These are phyloP conservation scores for Talpa occidentalis DNA, from an alignment of 2,113 vertebrate genomes.

Conservation along the genomic window DNA sequence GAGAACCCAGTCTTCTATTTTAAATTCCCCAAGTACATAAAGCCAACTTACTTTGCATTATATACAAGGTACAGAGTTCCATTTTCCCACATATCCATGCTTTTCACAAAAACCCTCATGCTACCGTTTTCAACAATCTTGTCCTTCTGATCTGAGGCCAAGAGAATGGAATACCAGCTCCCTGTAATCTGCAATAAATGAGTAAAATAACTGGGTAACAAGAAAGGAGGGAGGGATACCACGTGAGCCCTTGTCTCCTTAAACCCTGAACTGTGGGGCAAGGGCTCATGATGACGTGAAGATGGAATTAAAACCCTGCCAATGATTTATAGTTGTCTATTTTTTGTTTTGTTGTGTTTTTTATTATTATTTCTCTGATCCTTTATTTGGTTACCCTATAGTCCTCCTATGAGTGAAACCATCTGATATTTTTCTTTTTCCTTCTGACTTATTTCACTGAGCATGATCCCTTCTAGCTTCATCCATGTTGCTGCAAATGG, in stretches of 20 bases:
- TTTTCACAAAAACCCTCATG: constrained; percentile 27
- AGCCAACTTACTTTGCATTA: constrained; percentile 24
- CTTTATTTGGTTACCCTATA: no score
- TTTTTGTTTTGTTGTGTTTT: no score
- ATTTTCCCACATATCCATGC: accelerated
- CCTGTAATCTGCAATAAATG: constrained; percentile 60
- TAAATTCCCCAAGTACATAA: neutral
- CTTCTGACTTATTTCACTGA: no score
- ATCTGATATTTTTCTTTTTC: no score
- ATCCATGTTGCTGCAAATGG: no score
- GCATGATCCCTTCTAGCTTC: no score
- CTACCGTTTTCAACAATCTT: constrained; percentile 20
- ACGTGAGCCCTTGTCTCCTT: neutral
- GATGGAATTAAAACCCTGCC: neutral
- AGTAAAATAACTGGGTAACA: neutral
- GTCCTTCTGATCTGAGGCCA: constrained; percentile 28
- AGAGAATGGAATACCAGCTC: constrained; percentile 2
- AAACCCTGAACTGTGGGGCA: neutral
- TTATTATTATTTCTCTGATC: no score
- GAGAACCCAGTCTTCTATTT: neutral
- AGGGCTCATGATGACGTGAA: neutral
- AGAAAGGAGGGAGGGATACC: neutral
- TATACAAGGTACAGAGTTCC: neutral
- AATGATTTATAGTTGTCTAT: no score
- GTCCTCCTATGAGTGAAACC: no score